Evolutionary conservation across 2,113 vertebrate species (phyloP), one percentile per base, ranked within the genome.

Genomic region (Arvicanthis niloticus): DNA sequence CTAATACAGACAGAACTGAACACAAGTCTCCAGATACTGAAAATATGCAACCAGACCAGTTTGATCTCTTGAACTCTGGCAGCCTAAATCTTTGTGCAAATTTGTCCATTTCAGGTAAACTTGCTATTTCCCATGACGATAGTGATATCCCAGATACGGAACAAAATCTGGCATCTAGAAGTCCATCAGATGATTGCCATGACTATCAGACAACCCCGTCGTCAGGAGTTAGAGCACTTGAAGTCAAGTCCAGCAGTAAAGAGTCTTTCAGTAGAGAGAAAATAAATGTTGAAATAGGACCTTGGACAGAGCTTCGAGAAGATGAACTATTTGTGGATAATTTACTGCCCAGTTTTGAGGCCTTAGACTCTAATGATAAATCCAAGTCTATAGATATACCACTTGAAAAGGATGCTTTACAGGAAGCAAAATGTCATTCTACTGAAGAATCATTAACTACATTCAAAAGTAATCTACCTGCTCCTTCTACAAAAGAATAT

Each of bases 251-350:
- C 96, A 99, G 96, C 98, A 93, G 93, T 97, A 99, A 98, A 95
- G 99, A 99, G 96, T 98, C 98, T 80, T 98, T 98, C 93, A 98
- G 98, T 95, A 99, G 98, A 78, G 99, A 99, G 88, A 99, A 99
- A 98, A 98, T 99, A 95, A 99, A 98, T 17, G 97, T 99, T 97
- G 98, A 99, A 82, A 97, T 98, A 94, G 98, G 98, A 65, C 97
- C 97, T 45, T 98, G 98, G 97, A 94, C 98, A 78, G 98, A 98
- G 88, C 97, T 97, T 96, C 97, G 45, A 0, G 97, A 89, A 95
- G 93, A 95, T 95, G 95, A 94, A 95, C 88, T 89, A 5, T 93
- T 96, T 22, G 80, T 96, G 93, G 98, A 98, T 86, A 98, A 97
- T 97, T 96, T 98, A 68, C 86, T 96, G 37, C 89, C 88, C n/a